Evolutionary conservation across 1,140 invertebrate genomes (phyloP).

Genomic region (Saccostrea glomerata): DNA sequence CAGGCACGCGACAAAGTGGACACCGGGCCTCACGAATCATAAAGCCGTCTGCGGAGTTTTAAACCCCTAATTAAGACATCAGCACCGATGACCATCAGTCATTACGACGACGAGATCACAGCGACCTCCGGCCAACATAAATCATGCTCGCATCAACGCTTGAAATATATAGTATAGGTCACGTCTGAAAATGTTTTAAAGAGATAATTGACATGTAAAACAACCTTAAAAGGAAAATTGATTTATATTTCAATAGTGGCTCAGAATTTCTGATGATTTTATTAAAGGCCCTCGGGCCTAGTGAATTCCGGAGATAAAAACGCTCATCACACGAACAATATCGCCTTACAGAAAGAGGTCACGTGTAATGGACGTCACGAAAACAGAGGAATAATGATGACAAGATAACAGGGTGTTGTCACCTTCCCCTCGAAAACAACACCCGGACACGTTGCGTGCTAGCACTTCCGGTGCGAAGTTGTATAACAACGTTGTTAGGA

Average conservation of each 20-base stretch:
- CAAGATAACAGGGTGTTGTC: not conserved
- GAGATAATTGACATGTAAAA: conserved; percentile 21
- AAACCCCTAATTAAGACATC: conserved; percentile 15
- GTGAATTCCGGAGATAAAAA: not conserved
- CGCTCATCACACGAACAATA: not conserved
- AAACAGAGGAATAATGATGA: not conserved
- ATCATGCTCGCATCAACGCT: not conserved
- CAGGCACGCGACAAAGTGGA: not conserved
- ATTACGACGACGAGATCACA: not conserved
- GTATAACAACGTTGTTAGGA: not conserved
- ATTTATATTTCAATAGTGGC: not conserved
- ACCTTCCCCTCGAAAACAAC: not conserved
- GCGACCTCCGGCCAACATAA: not conserved
- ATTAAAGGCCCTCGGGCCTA: not conserved
- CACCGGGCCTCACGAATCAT: not conserved
- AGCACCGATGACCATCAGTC: not conserved
- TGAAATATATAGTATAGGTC: not conserved
- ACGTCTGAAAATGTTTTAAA: not conserved
- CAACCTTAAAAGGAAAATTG: not conserved
- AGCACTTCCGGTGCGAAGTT: not conserved
- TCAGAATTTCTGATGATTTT: not conserved
- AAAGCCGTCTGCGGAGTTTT: not conserved
- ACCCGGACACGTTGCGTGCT: not conserved
- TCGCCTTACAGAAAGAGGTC: not conserved
- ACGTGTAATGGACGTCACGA: not conserved